Evolutionary conservation across 2,797 vertebrate genomes (phyloP), one percentile per base, ranked within the genome.

Genomic region (Silurus lanzhouensis): DNA sequence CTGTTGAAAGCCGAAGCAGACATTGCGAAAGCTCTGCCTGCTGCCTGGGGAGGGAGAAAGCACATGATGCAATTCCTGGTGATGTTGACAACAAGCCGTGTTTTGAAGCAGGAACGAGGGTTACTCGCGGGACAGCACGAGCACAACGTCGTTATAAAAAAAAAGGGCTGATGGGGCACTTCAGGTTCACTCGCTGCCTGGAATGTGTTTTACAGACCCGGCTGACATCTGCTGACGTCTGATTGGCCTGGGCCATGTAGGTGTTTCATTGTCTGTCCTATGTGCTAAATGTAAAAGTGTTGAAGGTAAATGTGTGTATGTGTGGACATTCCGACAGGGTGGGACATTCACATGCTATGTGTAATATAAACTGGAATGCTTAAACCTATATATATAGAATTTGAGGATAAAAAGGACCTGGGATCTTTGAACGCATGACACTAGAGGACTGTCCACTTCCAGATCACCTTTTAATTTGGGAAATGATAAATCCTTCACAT

Each of bases 61-160:
- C 92, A 93, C 92, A 94, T 93, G 90, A 91, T 93, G 93, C 88
- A 91, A 92, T 90, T 5, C n/a, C 87, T 84, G 86, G 84, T 90
- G 93, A 85, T 91, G 91, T 71, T 79, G 92, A 91, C 94, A 95
- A 95, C 94, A 95, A 93, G 91, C 88, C 60, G 58, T 79, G 38
- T 10, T 64, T 58, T 88, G 9, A 64, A 89, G 75, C 90, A 85
- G 82, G 81, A 85, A 81, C 61, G 17, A 90, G 90, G 91, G 68
- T 91, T 74, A 93, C 89, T 91, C 81, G 17, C 27, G 84, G 92
- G 92, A 88, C 93, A 92, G 89, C 88, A 81, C 58, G 66, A 89
- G 83, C 86, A 79, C 90, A 91, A 85, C 72, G 61, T 87, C 70
- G 81, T 89, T 88, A 91, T 93, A 90, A 9, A 70, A 68, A 81